phyloP scores from a whole-genome alignment of 2,888 invertebrate genomes.

The Tipula vernalis region DNA sequence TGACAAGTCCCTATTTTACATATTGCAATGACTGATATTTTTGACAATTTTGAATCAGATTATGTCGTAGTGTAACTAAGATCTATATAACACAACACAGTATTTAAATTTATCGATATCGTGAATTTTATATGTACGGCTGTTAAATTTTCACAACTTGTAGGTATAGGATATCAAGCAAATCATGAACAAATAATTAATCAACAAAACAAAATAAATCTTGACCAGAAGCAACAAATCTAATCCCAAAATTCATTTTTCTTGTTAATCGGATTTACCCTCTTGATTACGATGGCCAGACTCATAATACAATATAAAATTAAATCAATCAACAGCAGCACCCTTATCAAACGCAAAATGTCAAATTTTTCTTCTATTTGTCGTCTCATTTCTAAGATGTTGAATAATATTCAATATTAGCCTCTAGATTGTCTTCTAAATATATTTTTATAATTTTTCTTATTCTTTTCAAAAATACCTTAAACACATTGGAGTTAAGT shows the following conservation, averaged over 20 bases:
- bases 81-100: no score
- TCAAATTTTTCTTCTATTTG: neutral
- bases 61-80: no score
- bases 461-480: no score
- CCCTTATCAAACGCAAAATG: neutral
- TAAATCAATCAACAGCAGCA: neutral
- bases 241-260: neutral
- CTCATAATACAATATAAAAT: neutral
- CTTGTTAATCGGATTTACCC: neutral
- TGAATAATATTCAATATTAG: no score
- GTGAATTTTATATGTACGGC: neutral
- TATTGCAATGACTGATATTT: no score
- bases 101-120: neutral
- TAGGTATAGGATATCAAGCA: neutral
- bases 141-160: neutral
- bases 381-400: neutral
- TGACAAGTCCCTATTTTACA: no score
- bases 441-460: no score
- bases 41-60: no score
- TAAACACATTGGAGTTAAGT: no score
- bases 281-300: neutral
- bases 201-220: neutral
- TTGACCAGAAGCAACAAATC: neutral
- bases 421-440: no score
- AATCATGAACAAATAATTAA: neutral